A percentile compares a stretch with the other conserved stretches of the same genome.
phyloP scores from a whole-genome alignment of 2,113 vertebrate species.

The Trematocara unimaculatum region DNA sequence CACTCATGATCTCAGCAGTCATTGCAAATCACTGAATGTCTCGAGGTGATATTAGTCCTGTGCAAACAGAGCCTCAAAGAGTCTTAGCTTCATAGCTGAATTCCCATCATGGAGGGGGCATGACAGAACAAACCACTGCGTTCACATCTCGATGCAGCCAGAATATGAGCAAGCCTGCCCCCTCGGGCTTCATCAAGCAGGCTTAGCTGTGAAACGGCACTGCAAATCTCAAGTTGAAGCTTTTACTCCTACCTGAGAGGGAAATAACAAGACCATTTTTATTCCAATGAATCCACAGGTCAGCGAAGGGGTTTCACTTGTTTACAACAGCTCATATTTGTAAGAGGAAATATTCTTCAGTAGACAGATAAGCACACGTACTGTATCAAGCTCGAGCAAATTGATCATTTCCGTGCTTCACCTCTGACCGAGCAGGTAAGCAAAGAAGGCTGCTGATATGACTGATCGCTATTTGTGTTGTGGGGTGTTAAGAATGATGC shows the following conservation, averaged over 20 bases:
- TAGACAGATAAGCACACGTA: not conserved
- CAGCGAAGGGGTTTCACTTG: not conserved
- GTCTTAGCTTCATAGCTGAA: conserved; percentile 20
- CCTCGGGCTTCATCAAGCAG: conserved; percentile 23
- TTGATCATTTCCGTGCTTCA: conserved; percentile 18
- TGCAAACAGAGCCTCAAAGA: conserved; percentile 33
- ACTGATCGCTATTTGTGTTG: not conserved
- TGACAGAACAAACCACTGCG: conserved; percentile 39
- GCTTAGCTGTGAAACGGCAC: not conserved
- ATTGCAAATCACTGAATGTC: conserved; percentile 8
- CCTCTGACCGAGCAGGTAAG: conserved; percentile 17
- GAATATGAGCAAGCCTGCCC: conserved; percentile 20
- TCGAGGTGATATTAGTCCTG: conserved; percentile 22
- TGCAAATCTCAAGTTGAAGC: not conserved
- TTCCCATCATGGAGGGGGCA: conserved; percentile 39
- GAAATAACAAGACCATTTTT: conserved; percentile 16
- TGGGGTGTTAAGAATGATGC: not conserved
- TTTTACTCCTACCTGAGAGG: not conserved
- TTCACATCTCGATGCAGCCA: conserved; percentile 18
- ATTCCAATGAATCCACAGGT: not conserved
- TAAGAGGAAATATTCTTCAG: not conserved
- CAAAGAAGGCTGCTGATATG: not conserved
- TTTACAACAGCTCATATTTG: conserved; percentile 9
- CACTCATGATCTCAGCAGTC: conserved; percentile 15
- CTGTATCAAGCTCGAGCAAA: not conserved